Evolutionary conservation across 2,113 vertebrate genomes (phyloP).

Genomic region (Urocynchramus pylzowi): DNA sequence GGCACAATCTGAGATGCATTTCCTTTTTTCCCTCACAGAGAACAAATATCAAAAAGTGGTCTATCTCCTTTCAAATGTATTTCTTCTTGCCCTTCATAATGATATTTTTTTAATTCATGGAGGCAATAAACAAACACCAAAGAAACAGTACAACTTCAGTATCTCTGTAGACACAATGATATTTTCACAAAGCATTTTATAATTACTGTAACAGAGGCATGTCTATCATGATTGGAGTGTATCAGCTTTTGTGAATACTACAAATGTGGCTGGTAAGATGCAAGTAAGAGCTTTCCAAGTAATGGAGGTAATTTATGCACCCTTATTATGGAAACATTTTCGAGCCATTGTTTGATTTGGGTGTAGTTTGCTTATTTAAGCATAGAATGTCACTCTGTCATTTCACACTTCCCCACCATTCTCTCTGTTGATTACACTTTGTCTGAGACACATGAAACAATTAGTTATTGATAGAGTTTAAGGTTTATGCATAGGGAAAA

Average conservation of each 20-base stretch:
- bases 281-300: conserved; percentile 57
- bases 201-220: conserved; percentile 47
- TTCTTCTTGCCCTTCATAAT: not conserved
- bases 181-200: conserved; percentile 47
- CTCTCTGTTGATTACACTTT: conserved; percentile 47
- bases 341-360: conserved; percentile 10
- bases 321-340: conserved; percentile 56
- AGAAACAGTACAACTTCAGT: not conserved
- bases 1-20: not conserved
- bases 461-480: conserved; percentile 43
- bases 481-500: not conserved
- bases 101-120: not conserved
- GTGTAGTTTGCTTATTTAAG: conserved; percentile 63
- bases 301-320: conserved; percentile 54
- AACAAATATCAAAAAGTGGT: not conserved
- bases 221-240: not conserved
- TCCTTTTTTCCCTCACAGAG: not conserved
- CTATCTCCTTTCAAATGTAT: not conserved
- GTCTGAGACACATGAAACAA: conserved; percentile 42
- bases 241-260: conserved; percentile 21
- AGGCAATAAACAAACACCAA: conserved; percentile 8
- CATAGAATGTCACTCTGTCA: conserved; percentile 57
- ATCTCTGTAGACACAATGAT: conserved; percentile 5
- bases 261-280: conserved; percentile 29
- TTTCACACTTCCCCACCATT: conserved; percentile 52